Evolutionary conservation across 2,888 invertebrate genomes (phyloP).

Genomic region (Ectemnius continuus): DNA sequence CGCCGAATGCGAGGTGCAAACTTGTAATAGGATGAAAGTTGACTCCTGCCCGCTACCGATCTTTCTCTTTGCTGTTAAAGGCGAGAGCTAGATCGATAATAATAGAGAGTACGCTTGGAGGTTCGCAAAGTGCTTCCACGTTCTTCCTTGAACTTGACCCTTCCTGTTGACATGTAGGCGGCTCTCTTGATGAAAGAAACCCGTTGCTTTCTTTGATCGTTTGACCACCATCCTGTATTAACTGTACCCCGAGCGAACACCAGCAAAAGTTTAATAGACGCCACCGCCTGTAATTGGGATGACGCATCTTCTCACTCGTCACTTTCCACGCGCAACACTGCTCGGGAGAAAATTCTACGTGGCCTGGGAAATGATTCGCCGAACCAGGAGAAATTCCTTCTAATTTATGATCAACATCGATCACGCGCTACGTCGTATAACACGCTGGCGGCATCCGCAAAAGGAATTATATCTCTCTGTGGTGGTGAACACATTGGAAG

Average conservation of each 20-base stretch:
- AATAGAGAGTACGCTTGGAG: neutral
- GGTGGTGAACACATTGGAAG: too few relatives aligned
- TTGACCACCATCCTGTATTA: too few relatives aligned
- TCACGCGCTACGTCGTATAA: neutral
- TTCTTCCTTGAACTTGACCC: too few relatives aligned
- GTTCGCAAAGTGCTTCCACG: too few relatives aligned
- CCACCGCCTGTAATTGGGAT: neutral
- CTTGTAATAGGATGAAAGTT: constrained; percentile 62
- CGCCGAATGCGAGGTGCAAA: constrained; percentile 31
- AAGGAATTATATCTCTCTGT: too few relatives aligned
- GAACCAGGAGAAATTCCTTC: constrained; percentile 13
- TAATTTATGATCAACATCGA: constrained; percentile 2
- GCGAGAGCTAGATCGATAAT: neutral
- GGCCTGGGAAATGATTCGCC: neutral
- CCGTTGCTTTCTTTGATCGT: too few relatives aligned
- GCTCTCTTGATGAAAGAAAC: too few relatives aligned
- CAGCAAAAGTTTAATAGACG: too few relatives aligned
- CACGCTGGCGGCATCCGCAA: too few relatives aligned
- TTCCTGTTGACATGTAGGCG: too few relatives aligned
- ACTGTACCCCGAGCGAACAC: too few relatives aligned
- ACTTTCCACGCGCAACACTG: neutral
- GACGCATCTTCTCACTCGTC: neutral
- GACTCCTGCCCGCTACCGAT: constrained; percentile 42
- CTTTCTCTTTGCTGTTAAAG: neutral
- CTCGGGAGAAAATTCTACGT: neutral